Base-by-base conservation (phyloP, 2,888 invertebrate species). In the Ophraella communa region DNA sequence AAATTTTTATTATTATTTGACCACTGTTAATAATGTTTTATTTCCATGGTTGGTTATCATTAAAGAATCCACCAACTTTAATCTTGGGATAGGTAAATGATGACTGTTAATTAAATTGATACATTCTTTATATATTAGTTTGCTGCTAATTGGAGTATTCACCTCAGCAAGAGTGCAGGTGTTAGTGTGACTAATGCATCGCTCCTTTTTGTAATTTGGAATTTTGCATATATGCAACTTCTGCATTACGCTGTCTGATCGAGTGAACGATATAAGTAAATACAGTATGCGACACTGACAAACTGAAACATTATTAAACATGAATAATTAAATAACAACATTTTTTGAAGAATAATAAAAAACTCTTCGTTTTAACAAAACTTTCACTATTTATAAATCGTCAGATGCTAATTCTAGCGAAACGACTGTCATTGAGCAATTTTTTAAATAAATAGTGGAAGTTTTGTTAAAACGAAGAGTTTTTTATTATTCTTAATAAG, bases 21-120 rank as follows among this genome's bases (percentile, higher is more conserved):
- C 18, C 27, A 44, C 17, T n/a, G 44, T 56, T 45, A 56, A 54
- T 54, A 39, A 56, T 56, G 45, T 56, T n/a, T n/a, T 5, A 42
- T 56, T 56, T 56, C 45, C 56, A 56, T 45, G 56, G 30, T 20
- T 45, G 18, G 33, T n/a, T 14, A 14, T 30, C n/a, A 56, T 56
- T 56, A 56, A 17, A 8, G 30, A 30, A 8, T 30, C 11, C 10
- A 10, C 24, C 11, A 45, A 2, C 11, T n/a, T 45, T 56, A 2
- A 35, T 20, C 11, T 42, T 18, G 56, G 30, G 45, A 56, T 56
- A 56, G 56, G 27, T 45, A 56, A 45, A 27, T 45, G 56, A 20
- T 17, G 21, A 45, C 21, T 18, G 7, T 56, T 56, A 56, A 56
- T 56, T 56, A 56, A 56, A 45, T 27, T 56, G 30, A 56, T 55